phyloP scores from a whole-genome alignment of 2,888 invertebrate genomes.

The Eledone cirrhosa region DNA sequence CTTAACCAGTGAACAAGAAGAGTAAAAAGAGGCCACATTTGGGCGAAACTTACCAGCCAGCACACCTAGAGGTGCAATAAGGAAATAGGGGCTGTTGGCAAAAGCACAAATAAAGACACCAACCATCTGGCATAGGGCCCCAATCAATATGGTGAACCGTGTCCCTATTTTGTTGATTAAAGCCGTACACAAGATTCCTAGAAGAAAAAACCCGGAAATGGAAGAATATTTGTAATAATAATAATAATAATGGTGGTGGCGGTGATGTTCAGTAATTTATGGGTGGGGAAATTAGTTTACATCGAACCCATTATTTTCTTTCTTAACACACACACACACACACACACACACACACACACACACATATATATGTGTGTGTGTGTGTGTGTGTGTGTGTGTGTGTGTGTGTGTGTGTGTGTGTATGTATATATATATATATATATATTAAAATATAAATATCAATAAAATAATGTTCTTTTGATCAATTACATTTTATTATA shows the following conservation, averaged over 20 bases:
- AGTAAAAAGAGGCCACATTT: not conserved
- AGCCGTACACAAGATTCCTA: not conserved
- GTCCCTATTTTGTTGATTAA: constrained; percentile 25
- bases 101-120: not conserved
- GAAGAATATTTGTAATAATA: not conserved
- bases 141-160: constrained; percentile 8
- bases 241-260: not conserved
- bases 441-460: too few species aligned
- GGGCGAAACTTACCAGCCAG: not conserved
- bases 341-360: too few species aligned
- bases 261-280: not conserved
- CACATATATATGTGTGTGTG: too few species aligned
- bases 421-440: too few species aligned
- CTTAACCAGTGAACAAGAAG: not conserved
- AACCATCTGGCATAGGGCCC: not conserved
- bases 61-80: not conserved
- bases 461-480: too few species aligned
- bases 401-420: too few species aligned
- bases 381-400: not conserved
- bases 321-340: too few species aligned
- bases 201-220: not conserved
- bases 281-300: not conserved
- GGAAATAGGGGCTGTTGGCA: not conserved
- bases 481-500: too few species aligned
- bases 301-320: too few species aligned